These are phyloP conservation scores for Leptarthrus brevirostris DNA, from an alignment of 2,888 invertebrate genomes.

Conservation along the genomic window DNA sequence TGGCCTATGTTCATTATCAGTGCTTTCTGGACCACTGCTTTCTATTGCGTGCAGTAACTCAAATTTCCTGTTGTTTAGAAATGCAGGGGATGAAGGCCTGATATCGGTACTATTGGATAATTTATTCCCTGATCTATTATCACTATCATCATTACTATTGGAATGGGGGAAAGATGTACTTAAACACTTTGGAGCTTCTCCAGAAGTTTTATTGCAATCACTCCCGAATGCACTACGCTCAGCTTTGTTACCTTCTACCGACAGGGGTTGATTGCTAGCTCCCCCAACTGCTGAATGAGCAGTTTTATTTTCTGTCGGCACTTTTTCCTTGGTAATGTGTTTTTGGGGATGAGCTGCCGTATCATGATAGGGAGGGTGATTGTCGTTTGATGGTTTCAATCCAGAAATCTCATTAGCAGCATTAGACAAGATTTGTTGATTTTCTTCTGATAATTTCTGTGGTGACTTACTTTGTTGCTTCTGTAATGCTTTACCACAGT, in stretches of 20 bases:
- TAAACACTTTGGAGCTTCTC: not conserved
- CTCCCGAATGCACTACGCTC: not conserved
- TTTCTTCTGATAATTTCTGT: not conserved
- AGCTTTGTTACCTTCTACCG: not conserved
- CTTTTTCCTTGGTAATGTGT: constrained; percentile 21
- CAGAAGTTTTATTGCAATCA: constrained; percentile 7
- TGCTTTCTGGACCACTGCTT: no score
- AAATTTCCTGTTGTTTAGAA: no score
- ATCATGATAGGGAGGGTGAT: constrained; percentile 2
- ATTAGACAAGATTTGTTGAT: not conserved
- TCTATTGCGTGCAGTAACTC: no score
- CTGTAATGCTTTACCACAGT: not conserved
- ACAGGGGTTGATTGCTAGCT: not conserved
- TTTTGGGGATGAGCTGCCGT: not conserved
- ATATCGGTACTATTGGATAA: no score
- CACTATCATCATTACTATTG: not conserved
- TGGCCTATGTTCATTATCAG: constrained; percentile 34
- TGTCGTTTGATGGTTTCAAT: constrained; percentile 13
- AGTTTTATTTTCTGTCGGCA: constrained; percentile 11
- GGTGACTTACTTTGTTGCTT: not conserved
- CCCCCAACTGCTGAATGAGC: constrained; percentile 32
- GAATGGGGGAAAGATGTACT: no score
- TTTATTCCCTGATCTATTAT: not conserved
- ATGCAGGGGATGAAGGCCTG: no score
- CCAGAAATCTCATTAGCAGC: constrained; percentile 29